Base-by-base conservation (phyloP, 2,113 vertebrate genomes). In the Callopanchax toddi region DNA sequence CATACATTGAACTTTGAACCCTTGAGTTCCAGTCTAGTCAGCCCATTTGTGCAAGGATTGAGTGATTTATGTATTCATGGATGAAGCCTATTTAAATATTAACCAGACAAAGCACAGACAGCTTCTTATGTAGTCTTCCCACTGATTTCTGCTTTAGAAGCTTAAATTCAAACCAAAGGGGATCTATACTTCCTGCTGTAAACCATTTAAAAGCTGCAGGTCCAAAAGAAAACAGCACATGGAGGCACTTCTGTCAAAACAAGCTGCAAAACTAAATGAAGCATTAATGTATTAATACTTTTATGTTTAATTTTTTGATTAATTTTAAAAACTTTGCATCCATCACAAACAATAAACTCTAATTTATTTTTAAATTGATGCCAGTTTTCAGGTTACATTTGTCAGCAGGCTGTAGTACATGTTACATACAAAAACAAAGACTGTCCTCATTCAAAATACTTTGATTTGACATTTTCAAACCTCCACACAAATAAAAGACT, bases 1-100 rank as follows among this genome's bases (percentile, higher is more conserved):
- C 29, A 32, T 9, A 32, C 29, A 7, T 32, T 32, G 29, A 32
- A 32, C 29, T 32, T 32, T 32, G 29, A 32, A 6, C 29, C 6
- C 29, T 9, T 32, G 29, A 32, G 6, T 32, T 32, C 1, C 29
- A 32, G 29, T 32, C 29, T 6, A 9, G 29, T 6, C 5, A 32
- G 29, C 29, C n/a, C 10, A 6, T 26, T 26, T 6, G 6, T 6
- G 6, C 26, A 26, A 4, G 6, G 29, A 32, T 32, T 6, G 29
- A 32, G 29, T 9, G 3, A 32, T 32, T 32, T 32, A 6, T 32
- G 29, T 32, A 60, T 50, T 67, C 71, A 43, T 7, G 1, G 32
- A 55, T 17, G 29, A 50, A 50, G 60, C 36, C 53, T 60, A 32
- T 76, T 78, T 81, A 74, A 86, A 83, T 80, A 73, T 80, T 78